Conservation (phyloP, 2,113 vertebrate genomes). For the Leiothrix lutea region DNA sequence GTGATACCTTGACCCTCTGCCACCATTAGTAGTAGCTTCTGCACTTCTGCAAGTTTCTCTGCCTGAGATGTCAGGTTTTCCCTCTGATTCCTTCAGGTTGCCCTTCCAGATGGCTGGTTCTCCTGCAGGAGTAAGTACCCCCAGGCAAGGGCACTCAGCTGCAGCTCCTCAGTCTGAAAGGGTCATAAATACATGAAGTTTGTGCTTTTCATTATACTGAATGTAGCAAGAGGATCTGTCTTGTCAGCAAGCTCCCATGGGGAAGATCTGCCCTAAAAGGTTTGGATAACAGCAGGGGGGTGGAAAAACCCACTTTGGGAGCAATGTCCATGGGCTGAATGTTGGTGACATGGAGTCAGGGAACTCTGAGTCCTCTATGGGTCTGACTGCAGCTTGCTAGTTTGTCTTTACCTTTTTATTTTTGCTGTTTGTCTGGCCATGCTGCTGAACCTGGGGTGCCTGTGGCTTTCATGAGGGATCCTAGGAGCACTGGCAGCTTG, state of each 20-base stretch:
- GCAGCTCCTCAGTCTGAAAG: background rate
- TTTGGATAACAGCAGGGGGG: background rate
- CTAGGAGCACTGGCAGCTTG: background rate
- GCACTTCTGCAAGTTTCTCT: background rate
- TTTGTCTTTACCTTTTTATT: background rate
- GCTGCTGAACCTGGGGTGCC: background rate
- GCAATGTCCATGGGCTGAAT: background rate
- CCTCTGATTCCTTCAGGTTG: background rate
- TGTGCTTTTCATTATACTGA: constrained; percentile 32
- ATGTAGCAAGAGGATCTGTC: background rate
- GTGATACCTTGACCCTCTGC: accelerated
- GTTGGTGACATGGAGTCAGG: background rate
- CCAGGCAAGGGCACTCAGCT: background rate
- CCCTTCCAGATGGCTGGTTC: background rate
- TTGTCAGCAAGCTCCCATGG: background rate
- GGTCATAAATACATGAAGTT: background rate
- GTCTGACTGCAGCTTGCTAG: background rate
- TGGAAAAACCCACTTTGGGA: background rate
- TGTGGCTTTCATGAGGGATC: background rate
- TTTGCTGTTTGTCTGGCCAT: accelerated
- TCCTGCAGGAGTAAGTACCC: background rate
- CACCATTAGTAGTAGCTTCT: background rate
- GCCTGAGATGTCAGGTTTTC: background rate
- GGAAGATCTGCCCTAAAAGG: background rate
- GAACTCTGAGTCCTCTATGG: background rate